These are phyloP conservation scores for Piscicola geometra DNA, from an alignment of 2,888 invertebrate species.

Conservation along the genomic window DNA sequence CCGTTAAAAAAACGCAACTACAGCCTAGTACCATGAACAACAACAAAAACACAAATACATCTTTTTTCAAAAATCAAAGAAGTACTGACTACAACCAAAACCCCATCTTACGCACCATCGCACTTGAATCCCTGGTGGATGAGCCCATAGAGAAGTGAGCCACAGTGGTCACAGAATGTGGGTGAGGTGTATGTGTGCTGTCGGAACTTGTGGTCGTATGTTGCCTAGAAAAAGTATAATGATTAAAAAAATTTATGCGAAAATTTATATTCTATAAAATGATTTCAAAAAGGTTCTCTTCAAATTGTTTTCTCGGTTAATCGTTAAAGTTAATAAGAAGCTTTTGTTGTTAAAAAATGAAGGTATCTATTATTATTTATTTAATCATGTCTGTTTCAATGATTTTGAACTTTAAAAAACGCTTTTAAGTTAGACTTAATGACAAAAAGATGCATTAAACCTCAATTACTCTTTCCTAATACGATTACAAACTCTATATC, in stretches of 20 bases:
- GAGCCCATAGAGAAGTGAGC: conserved; percentile 95
- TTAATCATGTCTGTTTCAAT: too few species aligned
- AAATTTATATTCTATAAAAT: neutral
- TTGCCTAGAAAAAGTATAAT: neutral
- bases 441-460: too few species aligned
- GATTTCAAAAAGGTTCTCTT: neutral
- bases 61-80: too few species aligned
- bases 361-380: too few species aligned
- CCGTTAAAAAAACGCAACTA: too few species aligned
- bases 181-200: conserved; percentile 92
- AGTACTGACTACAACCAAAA: too few species aligned
- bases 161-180: conserved; percentile 99
- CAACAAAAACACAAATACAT: too few species aligned
- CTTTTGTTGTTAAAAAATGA: neutral
- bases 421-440: too few species aligned
- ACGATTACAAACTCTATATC: too few species aligned
- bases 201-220: conserved; percentile 75
- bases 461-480: too few species aligned
- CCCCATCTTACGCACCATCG: conserved; percentile 49
- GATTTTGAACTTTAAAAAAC: too few species aligned
- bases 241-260: neutral
- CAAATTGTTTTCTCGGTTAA: neutral
- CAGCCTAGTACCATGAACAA: too few species aligned
- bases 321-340: neutral
- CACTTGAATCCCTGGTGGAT: conserved; percentile 98